These are phyloP conservation scores for Phengaris alcon DNA, from an alignment of 2,888 invertebrate species.

Conservation along the genomic window DNA sequence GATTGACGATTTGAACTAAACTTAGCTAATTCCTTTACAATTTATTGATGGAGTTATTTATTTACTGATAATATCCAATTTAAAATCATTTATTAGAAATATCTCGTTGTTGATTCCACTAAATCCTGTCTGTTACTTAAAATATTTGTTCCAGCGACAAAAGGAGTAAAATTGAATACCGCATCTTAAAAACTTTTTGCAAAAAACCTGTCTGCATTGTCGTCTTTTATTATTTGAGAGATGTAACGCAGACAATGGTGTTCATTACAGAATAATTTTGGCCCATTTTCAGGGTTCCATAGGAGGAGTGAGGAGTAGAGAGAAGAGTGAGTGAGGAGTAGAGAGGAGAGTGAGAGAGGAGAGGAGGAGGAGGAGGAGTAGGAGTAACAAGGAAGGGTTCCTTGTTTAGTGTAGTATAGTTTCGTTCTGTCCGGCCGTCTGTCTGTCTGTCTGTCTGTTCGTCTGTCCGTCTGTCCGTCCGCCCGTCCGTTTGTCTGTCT, in stretches of 20 bases:
- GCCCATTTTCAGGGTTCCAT: background rate
- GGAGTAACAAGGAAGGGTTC: too few relatives aligned
- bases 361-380: too few relatives aligned
- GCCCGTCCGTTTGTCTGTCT: too few relatives aligned
- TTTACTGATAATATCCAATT: background rate
- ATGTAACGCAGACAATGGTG: conserved; percentile 2
- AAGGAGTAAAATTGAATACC: conserved; percentile 20
- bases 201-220: conserved; percentile 12
- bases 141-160: background rate
- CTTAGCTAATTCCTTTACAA: background rate
- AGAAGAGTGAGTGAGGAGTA: too few relatives aligned
- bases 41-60: background rate
- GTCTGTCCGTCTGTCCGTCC: too few relatives aligned
- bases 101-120: background rate
- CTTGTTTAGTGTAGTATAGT: too few relatives aligned
- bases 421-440: too few relatives aligned
- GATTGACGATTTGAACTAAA: background rate
- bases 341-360: too few relatives aligned
- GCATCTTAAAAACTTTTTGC: background rate
- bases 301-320: too few relatives aligned
- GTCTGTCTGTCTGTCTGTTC: too few relatives aligned
- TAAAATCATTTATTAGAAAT: background rate
- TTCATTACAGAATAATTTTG: background rate
- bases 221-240: background rate
- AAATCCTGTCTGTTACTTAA: background rate